Base-by-base conservation (phyloP, 1,140 invertebrate species). In the Hycleus phaleratus region DNA sequence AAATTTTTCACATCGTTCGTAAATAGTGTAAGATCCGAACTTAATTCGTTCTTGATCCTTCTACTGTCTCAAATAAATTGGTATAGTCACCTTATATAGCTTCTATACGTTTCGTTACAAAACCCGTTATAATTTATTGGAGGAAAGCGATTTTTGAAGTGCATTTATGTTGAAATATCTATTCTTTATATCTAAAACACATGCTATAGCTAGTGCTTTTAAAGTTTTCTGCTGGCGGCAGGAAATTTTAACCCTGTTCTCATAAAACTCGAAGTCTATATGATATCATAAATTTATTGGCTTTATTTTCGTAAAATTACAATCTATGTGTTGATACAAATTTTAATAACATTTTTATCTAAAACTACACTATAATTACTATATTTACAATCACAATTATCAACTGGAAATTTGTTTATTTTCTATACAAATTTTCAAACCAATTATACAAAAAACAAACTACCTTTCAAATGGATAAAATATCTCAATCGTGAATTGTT, bases 141-240 rank as follows among this genome's bases (percentile, higher is more conserved):
- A 45, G 51, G 42, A 53, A 53, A 53, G 42, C 51, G 51, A 53
- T 53, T 53, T 53, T 53, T 53, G 51, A 53, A 53, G 51, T 53
- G 51, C 51, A 53, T 53, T 53, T 53, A 53, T 53, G 51, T 53
- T 53, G 51, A 53, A 53, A 53, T 53, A 53, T 53, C 51, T 53
- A 53, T 53, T 53, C 51, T 53, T 53, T 53, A 53, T 53, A 53
- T 53, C 51, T 53, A 53, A 53, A 53, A 53, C 51, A 53, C 51
- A 53, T 53, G 51, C 51, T 53, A 53, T 53, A 53, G 44, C 51
- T 42, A 45, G 51, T 53, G 51, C 51, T 53, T 53, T 53, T 53
- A 53, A 53, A 53, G 25, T 53, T 53, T 53, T 53, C 51, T 53
- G 51, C 51, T 53, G 51, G 51, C 51, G 51, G 51, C 51, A 53